A percentile compares a stretch with the other conserved stretches of the same genome.
Conservation (phyloP, 2,113 vertebrate genomes). For the Setophaga kirtlandii region DNA sequence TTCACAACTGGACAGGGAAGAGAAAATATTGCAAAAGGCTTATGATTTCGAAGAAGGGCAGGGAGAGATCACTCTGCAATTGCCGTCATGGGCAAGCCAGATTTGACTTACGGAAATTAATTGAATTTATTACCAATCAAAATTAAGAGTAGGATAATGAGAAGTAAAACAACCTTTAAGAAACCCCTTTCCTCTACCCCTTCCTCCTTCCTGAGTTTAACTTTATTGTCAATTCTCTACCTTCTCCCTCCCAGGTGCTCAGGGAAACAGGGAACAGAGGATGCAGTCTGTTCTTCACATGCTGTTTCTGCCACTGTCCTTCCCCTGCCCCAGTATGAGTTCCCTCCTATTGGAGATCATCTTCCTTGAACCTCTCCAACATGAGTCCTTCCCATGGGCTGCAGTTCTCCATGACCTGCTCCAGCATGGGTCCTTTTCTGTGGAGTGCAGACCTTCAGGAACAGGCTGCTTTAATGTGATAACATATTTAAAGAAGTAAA, state of each 20-base stretch:
- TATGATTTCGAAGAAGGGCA: neutral
- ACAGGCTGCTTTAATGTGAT: neutral
- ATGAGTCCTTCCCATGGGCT: too few relatives aligned
- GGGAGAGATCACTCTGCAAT: neutral
- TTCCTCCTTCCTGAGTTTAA: neutral
- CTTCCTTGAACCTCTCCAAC: neutral
- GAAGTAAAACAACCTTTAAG: neutral
- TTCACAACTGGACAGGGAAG: neutral
- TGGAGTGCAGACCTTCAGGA: neutral
- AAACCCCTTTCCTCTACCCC: neutral
- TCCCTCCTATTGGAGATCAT: neutral
- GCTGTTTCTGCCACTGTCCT: neutral
- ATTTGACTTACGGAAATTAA: neutral
- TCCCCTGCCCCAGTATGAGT: neutral
- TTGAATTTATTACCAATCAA: neutral
- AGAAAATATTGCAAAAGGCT: neutral
- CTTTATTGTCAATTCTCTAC: neutral
- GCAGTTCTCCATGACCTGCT: fast-evolving
- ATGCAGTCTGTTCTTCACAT: neutral
- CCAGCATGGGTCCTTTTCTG: neutral
- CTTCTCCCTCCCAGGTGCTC: neutral
- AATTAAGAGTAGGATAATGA: neutral
- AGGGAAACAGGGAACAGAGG: neutral
- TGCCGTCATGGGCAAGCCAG: neutral
- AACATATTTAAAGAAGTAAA: too few relatives aligned